These are phyloP conservation scores for Dasyprocta punctata DNA, from an alignment of 2,113 vertebrate genomes.

Conservation along the genomic window DNA sequence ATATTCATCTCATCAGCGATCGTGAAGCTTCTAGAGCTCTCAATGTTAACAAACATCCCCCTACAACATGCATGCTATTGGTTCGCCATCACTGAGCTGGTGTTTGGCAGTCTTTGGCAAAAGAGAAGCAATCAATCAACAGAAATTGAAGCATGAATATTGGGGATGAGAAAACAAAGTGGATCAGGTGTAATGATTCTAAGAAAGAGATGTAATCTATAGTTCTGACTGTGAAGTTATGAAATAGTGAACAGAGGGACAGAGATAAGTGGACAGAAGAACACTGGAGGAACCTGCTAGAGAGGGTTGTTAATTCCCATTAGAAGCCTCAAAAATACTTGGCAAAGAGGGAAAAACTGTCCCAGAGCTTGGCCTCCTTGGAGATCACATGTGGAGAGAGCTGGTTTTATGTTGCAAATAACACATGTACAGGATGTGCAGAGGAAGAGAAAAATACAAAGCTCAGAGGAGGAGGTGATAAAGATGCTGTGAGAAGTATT, in stretches of 20 bases:
- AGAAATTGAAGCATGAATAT: not conserved
- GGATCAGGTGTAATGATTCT: not conserved
- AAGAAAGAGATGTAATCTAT: not conserved
- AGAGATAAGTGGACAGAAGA: not conserved
- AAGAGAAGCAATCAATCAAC: not conserved
- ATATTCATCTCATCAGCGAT: not conserved
- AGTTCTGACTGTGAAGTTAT: not conserved
- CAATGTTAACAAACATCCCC: not conserved
- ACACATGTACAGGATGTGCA: not conserved
- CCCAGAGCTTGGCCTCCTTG: not conserved
- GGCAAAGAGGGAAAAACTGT: not conserved
- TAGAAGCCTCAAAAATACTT: not conserved
- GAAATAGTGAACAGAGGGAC: not conserved
- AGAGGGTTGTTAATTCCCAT: not conserved
- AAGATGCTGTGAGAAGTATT: not conserved
- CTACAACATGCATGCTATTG: not conserved
- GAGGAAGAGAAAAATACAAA: no score
- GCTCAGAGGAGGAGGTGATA: not conserved
- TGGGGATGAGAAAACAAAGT: not conserved
- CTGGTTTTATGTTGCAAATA: not conserved
- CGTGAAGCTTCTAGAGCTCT: not conserved
- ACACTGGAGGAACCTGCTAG: not conserved
- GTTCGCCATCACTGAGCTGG: rapidly evolving
- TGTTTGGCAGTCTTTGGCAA: not conserved
- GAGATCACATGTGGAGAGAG: not conserved